A percentile compares a stretch with the other conserved stretches of the same genome.
Conservation (phyloP, 1,140 invertebrate genomes). For the Geopemphigus sp. region DNA sequence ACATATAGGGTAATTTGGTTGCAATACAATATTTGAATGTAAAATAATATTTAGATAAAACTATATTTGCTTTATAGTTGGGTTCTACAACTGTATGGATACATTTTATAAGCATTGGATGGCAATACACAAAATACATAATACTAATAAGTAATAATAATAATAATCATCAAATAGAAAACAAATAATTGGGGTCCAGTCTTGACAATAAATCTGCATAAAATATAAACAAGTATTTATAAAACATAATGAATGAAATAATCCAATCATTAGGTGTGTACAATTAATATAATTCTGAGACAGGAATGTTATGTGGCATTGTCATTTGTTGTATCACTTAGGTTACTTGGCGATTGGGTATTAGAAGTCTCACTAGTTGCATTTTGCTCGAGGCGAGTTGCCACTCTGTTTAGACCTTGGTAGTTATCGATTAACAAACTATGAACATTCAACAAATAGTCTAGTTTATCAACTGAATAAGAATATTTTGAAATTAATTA, state of each 20-base stretch:
- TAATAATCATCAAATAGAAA: slow-evolving; percentile 44
- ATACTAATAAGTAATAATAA: slow-evolving; percentile 32
- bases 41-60: background rate
- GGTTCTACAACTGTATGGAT: slow-evolving; percentile 10
- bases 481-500: background rate
- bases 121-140: slow-evolving; percentile 13
- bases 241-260: slow-evolving; percentile 29
- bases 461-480: background rate
- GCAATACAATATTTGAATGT: background rate
- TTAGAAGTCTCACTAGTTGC: slow-evolving; percentile 7
- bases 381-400: slow-evolving; percentile 22
- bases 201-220: slow-evolving; percentile 46
- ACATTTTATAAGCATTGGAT: slow-evolving; percentile 32
- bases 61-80: slow-evolving; percentile 24
- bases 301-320: slow-evolving; percentile 44
- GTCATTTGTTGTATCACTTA: slow-evolving; percentile 22
- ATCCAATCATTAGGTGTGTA: background rate
- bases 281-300: slow-evolving; percentile 14
- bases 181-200: slow-evolving; percentile 49
- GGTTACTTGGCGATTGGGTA: slow-evolving; percentile 5
- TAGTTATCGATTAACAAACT: slow-evolving; percentile 31
- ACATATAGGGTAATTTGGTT: background rate
- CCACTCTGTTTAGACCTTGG: slow-evolving; percentile 15
- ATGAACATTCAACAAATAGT: background rate
- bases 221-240: slow-evolving; percentile 37